Base-by-base conservation (phyloP, 2,888 invertebrate species). In the Pseudococcus jackbeardsleyi region DNA sequence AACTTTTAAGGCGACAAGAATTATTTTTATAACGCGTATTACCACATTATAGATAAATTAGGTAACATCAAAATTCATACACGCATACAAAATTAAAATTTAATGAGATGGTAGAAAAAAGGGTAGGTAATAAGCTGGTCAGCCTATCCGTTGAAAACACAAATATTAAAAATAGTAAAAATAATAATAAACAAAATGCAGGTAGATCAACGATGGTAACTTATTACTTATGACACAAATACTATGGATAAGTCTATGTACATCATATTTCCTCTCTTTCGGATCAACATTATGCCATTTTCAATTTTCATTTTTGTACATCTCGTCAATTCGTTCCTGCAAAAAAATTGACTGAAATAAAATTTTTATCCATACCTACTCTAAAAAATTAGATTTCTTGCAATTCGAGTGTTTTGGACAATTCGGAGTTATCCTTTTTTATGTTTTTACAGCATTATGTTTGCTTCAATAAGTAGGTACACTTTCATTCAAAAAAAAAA, bases 171-270 rank as follows among this genome's bases (percentile, higher is more conserved):
- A 59, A 9, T n/a, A 59, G 0, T 33, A 72, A 72, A 59, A 59
- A 59, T 19, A 59, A 19, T 33, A 72, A 39, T 33, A 26, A 72
- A 59, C 19, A 72, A 79, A 79, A 79, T 79, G 79, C 79, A 79
- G 17, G 33, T n/a, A 79, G 42, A 79, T 17, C 42, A 42, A 42
- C 7, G 79, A 42, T 79, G 79, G 79, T 79, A 79, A 79, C 79
- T 33, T 33, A 33, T 33, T 79, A 11, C 17, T 26, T 72, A 72
- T 72, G 72, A 72, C 72, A 72, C 72, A 33, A 72, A 7, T 19
- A 54, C 17, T 54, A 54, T 54, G 17, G 54, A 17, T 54, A 59
- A 19, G 19, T 59, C 59, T 19, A 59, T n/a, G 11, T 39, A 72
- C 72, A 39, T 17, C 26, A 12, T 72, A 72, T 72, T 72, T 33